These are phyloP conservation scores for Eumaeus atala DNA, from an alignment of 1,140 invertebrate genomes.

Conservation along the genomic window DNA sequence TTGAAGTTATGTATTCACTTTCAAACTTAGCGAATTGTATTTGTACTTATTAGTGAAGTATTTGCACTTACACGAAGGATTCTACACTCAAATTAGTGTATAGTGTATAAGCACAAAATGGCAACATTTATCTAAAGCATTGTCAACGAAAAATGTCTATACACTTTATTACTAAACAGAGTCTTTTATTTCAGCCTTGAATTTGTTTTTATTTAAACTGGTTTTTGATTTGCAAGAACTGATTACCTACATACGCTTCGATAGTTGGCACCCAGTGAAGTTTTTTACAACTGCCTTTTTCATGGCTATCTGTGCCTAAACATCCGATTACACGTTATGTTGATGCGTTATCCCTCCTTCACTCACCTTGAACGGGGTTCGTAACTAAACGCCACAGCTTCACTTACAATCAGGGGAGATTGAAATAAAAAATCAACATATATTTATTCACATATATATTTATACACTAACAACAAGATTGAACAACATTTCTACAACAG, in stretches of 20 bases:
- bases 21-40: background rate
- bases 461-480: constrained; percentile 7
- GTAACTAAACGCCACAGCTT: no score
- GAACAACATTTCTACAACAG: constrained; percentile 16
- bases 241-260: no score
- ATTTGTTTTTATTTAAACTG: no score
- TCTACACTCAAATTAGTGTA: background rate
- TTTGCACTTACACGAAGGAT: constrained; percentile 6
- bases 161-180: background rate
- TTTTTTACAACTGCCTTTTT: no score
- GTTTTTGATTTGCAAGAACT: no score
- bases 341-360: no score
- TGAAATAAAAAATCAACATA: no score
- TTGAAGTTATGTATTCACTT: background rate
- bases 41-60: constrained; percentile 5
- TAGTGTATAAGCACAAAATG: background rate
- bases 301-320: no score
- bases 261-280: no score
- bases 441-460: constrained; percentile 8
- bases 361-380: no score
- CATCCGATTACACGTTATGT: no score
- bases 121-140: background rate
- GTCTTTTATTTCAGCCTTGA: background rate
- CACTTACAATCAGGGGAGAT: no score
- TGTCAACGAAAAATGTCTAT: background rate